Conservation (phyloP, 2,113 vertebrate genomes). For the Notarius quadriscutis region DNA sequence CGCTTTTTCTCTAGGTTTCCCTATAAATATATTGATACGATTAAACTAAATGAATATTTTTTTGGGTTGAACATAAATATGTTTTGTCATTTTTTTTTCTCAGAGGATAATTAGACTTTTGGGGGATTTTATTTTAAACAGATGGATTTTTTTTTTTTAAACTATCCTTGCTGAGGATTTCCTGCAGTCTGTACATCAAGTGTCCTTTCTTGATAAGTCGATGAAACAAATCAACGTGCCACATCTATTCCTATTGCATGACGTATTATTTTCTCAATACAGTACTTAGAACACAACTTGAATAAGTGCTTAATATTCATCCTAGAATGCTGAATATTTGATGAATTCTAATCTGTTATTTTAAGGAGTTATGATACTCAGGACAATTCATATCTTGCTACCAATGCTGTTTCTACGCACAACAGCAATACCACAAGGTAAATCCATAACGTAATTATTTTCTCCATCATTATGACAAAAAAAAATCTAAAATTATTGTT, state of each 20-base stretch:
- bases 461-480: not conserved
- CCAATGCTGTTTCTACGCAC: slow-evolving; percentile 72
- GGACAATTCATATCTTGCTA: slow-evolving; percentile 75
- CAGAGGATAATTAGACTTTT: slow-evolving; percentile 41
- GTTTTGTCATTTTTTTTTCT: not conserved
- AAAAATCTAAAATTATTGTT: not conserved
- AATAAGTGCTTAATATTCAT: not conserved
- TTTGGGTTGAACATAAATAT: slow-evolving; percentile 14
- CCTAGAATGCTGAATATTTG: not conserved
- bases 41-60: slow-evolving; percentile 32
- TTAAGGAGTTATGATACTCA: slow-evolving; percentile 80
- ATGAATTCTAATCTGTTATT: slow-evolving; percentile 43
- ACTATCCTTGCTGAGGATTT: not conserved
- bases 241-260: not conserved
- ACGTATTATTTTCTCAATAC: not conserved
- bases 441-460: slow-evolving; percentile 31
- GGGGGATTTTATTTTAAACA: slow-evolving; percentile 54
- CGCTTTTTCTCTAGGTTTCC: slow-evolving; percentile 16
- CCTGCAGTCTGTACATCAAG: not conserved
- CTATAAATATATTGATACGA: slow-evolving; percentile 14
- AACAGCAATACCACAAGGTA: slow-evolving; percentile 78
- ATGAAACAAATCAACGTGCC: not conserved
- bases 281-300: not conserved
- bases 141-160: not conserved
- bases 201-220: not conserved